phyloP scores from a whole-genome alignment of 2,113 vertebrate species.

The Hemicordylus capensis region DNA sequence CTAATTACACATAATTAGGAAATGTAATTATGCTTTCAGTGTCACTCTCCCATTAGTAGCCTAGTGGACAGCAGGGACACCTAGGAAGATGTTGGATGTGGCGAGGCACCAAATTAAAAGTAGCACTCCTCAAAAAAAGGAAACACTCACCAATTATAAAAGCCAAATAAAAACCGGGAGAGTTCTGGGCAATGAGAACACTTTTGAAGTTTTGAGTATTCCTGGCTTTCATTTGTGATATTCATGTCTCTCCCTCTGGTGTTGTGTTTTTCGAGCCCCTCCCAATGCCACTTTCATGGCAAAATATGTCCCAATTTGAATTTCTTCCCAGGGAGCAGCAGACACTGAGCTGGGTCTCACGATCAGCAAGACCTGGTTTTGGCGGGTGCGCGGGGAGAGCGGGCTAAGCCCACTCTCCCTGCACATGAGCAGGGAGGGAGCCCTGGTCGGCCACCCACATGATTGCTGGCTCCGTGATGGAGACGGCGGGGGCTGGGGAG shows the following conservation, averaged over 20 bases:
- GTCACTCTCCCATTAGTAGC: constrained; percentile 68
- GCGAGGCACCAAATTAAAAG: constrained; percentile 61
- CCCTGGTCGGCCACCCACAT: too few relatives aligned
- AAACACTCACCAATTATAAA: constrained; percentile 49
- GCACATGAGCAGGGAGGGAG: too few relatives aligned
- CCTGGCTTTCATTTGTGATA: neutral
- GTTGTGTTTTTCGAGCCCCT: neutral
- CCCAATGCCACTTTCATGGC: neutral
- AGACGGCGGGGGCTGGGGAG: too few relatives aligned
- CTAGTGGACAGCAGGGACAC: constrained; percentile 70
- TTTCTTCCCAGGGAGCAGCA: neutral
- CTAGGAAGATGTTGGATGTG: constrained; percentile 40
- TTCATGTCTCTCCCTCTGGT: neutral
- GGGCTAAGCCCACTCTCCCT: too few relatives aligned
- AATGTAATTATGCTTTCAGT: constrained; percentile 78
- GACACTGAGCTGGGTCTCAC: too few relatives aligned
- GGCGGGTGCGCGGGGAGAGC: too few relatives aligned
- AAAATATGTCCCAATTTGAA: neutral
- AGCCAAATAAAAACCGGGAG: constrained; percentile 38
- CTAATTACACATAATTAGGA: constrained; percentile 85
- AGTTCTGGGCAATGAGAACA: constrained; percentile 48
- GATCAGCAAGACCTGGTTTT: too few relatives aligned
- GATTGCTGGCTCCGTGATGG: too few relatives aligned
- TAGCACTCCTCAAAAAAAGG: constrained; percentile 52
- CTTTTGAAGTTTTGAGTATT: neutral